These are phyloP conservation scores for Drosophila mayri DNA, from an alignment of 1,140 invertebrate genomes.

Conservation along the genomic window DNA sequence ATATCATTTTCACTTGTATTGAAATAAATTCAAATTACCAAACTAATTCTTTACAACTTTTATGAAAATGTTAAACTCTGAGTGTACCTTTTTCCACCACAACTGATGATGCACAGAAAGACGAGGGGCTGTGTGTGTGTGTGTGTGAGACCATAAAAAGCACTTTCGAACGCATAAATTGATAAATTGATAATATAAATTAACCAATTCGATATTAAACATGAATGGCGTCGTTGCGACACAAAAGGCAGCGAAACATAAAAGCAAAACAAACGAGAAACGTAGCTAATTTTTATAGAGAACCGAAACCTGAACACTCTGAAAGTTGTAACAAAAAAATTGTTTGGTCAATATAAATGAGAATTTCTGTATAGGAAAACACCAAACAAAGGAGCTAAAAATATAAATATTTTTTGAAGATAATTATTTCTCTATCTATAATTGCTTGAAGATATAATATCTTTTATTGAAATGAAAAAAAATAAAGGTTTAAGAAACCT, in stretches of 20 bases:
- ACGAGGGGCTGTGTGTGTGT: constrained; percentile 4
- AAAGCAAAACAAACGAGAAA: constrained; percentile 19
- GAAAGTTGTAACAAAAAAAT: background rate
- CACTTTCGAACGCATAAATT: constrained; percentile 80
- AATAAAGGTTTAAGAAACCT: background rate
- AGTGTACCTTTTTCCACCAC: background rate
- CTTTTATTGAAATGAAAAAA: no score
- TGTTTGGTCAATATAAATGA: background rate
- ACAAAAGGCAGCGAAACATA: constrained; percentile 38
- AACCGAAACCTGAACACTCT: constrained; percentile 4
- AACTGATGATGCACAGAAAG: constrained; percentile 6
- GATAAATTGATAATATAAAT: constrained; percentile 82
- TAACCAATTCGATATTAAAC: constrained; percentile 68
- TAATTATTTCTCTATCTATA: no score
- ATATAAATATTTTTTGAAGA: background rate
- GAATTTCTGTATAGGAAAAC: no score
- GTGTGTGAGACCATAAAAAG: constrained; percentile 67
- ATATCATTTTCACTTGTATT: no score
- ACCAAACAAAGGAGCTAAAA: background rate
- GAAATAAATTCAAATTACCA: no score
- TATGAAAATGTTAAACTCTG: no score
- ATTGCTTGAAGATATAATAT: background rate
- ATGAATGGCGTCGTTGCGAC: constrained; percentile 19
- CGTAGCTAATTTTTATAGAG: background rate
- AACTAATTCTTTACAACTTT: no score